Evolutionary conservation across 2,113 vertebrate species (phyloP).

Genomic region (Sapajus apella): DNA sequence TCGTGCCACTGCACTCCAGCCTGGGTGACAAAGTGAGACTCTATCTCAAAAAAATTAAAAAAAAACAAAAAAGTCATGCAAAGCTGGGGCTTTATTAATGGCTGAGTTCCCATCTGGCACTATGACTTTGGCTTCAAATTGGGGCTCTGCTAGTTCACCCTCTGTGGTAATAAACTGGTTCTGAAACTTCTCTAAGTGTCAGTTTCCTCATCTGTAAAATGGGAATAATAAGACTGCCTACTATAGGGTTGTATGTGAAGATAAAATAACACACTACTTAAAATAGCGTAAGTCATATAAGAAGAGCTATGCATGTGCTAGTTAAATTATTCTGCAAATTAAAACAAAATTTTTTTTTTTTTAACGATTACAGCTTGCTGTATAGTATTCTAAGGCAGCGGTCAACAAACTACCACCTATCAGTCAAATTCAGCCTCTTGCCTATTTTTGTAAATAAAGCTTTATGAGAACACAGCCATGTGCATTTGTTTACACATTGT

Average conservation of each 20-base stretch:
- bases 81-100: not conserved
- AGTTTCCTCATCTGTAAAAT: not conserved
- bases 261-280: not conserved
- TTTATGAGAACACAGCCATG: not conserved
- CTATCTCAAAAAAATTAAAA: too few species aligned
- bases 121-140: not conserved
- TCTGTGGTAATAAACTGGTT: too few species aligned
- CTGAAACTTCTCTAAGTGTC: not conserved
- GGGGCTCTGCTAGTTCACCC: not conserved
- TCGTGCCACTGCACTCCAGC: too few species aligned
- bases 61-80: not conserved
- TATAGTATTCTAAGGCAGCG: not conserved
- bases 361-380: too few species aligned
- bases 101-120: not conserved
- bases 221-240: not conserved
- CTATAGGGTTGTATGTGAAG: not conserved
- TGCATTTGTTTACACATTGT: too few species aligned
- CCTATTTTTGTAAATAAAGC: slow-evolving; percentile 14
- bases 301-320: too few species aligned
- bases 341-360: not conserved
- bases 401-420: not conserved
- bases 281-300: rapidly evolving
- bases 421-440: not conserved
- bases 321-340: not conserved
- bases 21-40: too few species aligned